phyloP scores from a whole-genome alignment of 2,797 vertebrate species.

The Scarus forsteni region DNA sequence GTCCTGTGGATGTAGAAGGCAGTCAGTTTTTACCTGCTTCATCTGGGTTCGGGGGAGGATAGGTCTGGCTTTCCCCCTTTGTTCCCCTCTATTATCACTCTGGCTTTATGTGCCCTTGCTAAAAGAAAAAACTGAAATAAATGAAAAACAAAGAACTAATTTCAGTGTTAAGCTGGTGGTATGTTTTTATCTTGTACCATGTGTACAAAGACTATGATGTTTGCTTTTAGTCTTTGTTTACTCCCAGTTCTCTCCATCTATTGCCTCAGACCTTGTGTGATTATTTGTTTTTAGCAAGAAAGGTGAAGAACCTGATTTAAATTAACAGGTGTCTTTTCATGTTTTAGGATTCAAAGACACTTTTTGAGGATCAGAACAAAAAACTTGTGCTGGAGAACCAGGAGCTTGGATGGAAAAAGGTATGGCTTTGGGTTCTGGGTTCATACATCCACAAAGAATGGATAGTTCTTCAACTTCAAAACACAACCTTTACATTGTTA shows the following conservation, averaged over 20 bases:
- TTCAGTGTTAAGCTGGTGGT: background rate
- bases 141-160: slow-evolving; percentile 9
- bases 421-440: slow-evolving; percentile 58
- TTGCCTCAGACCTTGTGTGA: background rate
- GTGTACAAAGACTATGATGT: background rate
- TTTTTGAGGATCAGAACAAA: slow-evolving; percentile 90
- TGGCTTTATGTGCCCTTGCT: slow-evolving; percentile 48
- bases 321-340: slow-evolving; percentile 39
- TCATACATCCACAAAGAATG: background rate
- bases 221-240: too few species aligned
- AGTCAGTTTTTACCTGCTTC: slow-evolving; percentile 85
- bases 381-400: slow-evolving; percentile 92
- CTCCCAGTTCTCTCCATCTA: too few species aligned
- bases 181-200: slow-evolving; percentile 13
- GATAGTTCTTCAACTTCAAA: too few species aligned
- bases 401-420: slow-evolving; percentile 94
- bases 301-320: slow-evolving; percentile 3
- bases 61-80: slow-evolving; percentile 83
- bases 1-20: slow-evolving; percentile 77
- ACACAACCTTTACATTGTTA: too few species aligned
- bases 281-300: background rate
- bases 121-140: slow-evolving; percentile 66
- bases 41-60: slow-evolving; percentile 77
- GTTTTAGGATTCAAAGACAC: slow-evolving; percentile 88
- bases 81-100: slow-evolving; percentile 80